Percentiles rank a stretch among this genome's conserved stretches.
These are phyloP conservation scores for Phytoseiulus persimilis DNA, from an alignment of 2,888 invertebrate species.

Conservation along the genomic window DNA sequence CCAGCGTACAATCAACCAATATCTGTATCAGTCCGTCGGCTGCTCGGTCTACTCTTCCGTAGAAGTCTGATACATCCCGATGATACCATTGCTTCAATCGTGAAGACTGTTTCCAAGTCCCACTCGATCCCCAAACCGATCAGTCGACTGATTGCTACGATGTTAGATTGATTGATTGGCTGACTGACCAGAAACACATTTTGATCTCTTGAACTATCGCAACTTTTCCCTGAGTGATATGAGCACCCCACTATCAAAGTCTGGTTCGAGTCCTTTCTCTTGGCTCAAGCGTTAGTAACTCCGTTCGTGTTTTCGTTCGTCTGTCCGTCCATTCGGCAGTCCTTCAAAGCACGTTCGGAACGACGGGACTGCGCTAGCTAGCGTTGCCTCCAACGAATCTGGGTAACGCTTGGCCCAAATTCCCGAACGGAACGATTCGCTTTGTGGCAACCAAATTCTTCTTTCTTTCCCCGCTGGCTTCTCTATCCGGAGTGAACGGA, in stretches of 20 bases:
- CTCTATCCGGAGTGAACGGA: not conserved
- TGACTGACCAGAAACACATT: not conserved
- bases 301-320: not conserved
- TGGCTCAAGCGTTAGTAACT: not conserved
- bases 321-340: not conserved
- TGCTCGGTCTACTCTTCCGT: too few relatives aligned
- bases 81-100: too few relatives aligned
- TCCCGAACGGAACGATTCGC: not conserved
- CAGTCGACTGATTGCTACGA: not conserved
- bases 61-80: not conserved
- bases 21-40: too few relatives aligned
- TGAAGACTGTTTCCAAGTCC: too few relatives aligned
- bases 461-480: not conserved
- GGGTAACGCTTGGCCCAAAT: conserved; percentile 5
- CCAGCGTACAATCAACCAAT: not conserved
- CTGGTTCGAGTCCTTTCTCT: not conserved
- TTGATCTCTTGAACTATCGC: not conserved
- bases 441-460: not conserved
- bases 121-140: too few relatives aligned
- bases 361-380: not conserved
- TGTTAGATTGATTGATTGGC: not conserved
- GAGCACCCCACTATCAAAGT: not conserved
- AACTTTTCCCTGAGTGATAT: not conserved
- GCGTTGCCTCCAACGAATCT: not conserved
- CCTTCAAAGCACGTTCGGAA: not conserved